These are phyloP conservation scores for Chrysotoxum bicinctum DNA, from an alignment of 2,888 invertebrate species.

Conservation along the genomic window DNA sequence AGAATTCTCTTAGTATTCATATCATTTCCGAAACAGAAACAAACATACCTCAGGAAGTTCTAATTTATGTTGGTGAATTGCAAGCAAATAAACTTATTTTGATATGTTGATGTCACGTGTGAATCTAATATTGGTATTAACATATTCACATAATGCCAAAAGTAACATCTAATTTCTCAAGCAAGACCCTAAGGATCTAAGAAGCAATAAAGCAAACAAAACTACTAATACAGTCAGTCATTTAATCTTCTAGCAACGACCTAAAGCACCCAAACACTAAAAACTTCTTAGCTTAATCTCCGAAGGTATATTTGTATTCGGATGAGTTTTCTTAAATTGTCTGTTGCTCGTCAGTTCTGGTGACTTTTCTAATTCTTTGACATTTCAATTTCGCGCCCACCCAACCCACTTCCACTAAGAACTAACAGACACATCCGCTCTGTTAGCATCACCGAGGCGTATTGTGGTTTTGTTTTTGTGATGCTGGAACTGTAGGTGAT, in stretches of 20 bases:
- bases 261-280: background rate
- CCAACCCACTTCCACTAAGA: background rate
- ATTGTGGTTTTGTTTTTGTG: constrained; percentile 1
- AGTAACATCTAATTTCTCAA: background rate
- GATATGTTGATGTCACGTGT: constrained; percentile 28
- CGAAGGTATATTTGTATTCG: background rate
- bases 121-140: background rate
- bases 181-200: background rate
- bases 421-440: background rate
- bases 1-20: constrained; percentile 32
- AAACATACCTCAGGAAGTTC: background rate
- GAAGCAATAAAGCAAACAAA: constrained; percentile 10
- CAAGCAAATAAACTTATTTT: constrained; percentile 1
- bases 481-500: background rate
- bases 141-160: background rate
- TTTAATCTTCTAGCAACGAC: background rate
- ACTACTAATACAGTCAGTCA: background rate
- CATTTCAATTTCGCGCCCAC: constrained; percentile 32
- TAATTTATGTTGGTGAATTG: background rate
- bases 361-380: constrained; percentile 2
- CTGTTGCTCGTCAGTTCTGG: background rate
- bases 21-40: background rate
- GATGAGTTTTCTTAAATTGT: background rate
- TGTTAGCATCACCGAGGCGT: background rate
- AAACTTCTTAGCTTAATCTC: background rate